A percentile compares a stretch with the other conserved stretches of the same genome.
Conservation (phyloP, 2,888 invertebrate species). For the Lymantria dispar region DNA sequence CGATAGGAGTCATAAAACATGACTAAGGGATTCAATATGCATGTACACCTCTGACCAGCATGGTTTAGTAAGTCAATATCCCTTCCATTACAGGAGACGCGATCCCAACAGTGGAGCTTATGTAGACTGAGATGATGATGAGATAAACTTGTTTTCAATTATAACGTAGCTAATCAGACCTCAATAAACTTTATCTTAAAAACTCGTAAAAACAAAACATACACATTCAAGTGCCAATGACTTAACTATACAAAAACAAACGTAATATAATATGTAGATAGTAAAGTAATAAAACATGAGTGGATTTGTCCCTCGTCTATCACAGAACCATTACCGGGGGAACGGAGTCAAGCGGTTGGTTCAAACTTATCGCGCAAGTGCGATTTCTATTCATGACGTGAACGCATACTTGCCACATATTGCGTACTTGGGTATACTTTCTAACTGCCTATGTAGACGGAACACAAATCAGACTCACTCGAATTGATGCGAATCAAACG, state of each 20-base stretch:
- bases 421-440: constrained; percentile 36
- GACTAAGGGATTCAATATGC: no score
- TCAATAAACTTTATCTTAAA: constrained; percentile 7
- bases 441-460: constrained; percentile 21
- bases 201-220: constrained; percentile 6
- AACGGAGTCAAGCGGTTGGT: constrained; percentile 31
- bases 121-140: no score
- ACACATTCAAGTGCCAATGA: constrained; percentile 13
- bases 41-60: no score
- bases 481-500: constrained; percentile 24
- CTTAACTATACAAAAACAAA: constrained; percentile 11
- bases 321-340: constrained; percentile 42
- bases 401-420: constrained; percentile 39
- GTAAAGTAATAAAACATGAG: constrained; percentile 47
- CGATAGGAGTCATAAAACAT: no score
- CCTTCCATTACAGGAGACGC: no score
- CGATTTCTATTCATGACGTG: constrained; percentile 74
- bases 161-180: constrained; percentile 3
- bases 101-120: no score
- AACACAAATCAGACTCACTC: constrained; percentile 36
- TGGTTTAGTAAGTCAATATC: no score
- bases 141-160: not conserved
- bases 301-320: constrained; percentile 48
- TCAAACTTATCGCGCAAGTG: constrained; percentile 61
- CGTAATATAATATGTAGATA: constrained; percentile 35